Conservation (phyloP, 2,113 vertebrate genomes). For the Prionailurus bengalensis region DNA sequence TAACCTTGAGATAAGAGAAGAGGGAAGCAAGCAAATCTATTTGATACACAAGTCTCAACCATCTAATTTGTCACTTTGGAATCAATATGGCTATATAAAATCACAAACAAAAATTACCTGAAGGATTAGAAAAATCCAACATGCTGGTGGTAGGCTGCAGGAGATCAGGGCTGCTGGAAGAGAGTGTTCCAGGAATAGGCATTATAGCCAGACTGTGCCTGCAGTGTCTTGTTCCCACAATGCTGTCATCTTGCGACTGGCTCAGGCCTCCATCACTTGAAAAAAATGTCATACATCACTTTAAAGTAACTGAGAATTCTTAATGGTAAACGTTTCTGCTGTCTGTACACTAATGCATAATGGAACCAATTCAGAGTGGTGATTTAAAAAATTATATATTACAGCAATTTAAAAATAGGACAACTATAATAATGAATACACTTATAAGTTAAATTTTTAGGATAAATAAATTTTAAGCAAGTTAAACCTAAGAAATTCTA, state of each 20-base stretch:
- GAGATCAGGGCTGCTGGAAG: constrained; percentile 97
- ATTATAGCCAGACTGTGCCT: constrained; percentile 97
- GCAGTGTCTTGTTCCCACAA: constrained; percentile 97
- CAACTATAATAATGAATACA: constrained; percentile 31
- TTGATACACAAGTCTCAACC: background rate
- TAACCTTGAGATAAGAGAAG: background rate
- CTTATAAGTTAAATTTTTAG: too few relatives aligned
- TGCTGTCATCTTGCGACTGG: constrained; percentile 98
- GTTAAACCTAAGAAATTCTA: background rate
- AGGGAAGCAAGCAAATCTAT: background rate
- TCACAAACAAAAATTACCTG: constrained; percentile 89
- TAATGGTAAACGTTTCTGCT: constrained; percentile 51
- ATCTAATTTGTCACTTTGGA: background rate
- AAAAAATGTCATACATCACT: constrained; percentile 66
- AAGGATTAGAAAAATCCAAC: constrained; percentile 96
- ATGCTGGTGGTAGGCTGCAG: constrained; percentile 95
- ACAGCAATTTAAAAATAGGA: constrained; percentile 1
- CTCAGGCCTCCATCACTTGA: constrained; percentile 94
- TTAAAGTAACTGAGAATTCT: constrained; percentile 54
- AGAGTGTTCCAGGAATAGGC: constrained; percentile 96
- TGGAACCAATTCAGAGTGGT: background rate
- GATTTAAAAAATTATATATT: constrained; percentile 23
- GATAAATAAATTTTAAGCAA: too few relatives aligned
- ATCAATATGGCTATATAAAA: background rate
- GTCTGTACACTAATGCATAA: background rate